Evolutionary conservation across 2,888 invertebrate species (phyloP), one percentile per base, ranked within the genome.

Genomic region (Conops quadrifasciatus): DNA sequence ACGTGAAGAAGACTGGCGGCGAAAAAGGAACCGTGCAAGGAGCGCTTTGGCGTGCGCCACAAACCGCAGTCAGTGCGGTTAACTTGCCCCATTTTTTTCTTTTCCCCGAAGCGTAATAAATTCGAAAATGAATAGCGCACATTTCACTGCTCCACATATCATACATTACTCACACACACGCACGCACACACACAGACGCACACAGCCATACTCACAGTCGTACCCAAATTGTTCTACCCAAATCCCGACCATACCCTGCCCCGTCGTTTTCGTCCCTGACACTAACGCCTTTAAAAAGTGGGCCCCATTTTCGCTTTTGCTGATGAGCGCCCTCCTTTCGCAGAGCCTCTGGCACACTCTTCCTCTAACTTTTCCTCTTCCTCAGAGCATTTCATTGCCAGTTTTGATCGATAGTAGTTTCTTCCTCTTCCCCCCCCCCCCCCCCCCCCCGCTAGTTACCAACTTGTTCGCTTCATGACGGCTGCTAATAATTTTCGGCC

Each of bases 81-180:
- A 19, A 59, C 30, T 47, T 62, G 24, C 45, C n/a, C 47, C 60
- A 13, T 13, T 60, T 47, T 62, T 43, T 45, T 21, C 53, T 65
- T 49, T 60, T 60, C 65, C 70, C 71, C 21, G 30, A 60, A 51
- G 71, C 66, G 51, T 26, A 60, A 60, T 71, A 65, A 71, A 71
- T 66, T 71, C 60, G 51, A 43, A 71, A 66, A 66, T 21, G 70
- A 65, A 51, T 59, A 65, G 59, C 70, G 49, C 30, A 64, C 64
- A 47, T 56, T 67, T 56, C 3, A 24, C 21, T 58, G n/a, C 60
- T 59, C 51, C 60, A 13, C 21, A 62, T 21, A 13, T 16, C 62
- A 21, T 21, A 16, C 15, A 15, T 26, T 16, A 24, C 47, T 63
- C 9, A 36, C 56, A 16, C 36, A 56, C 58, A 45, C 56, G 36